phyloP scores from a whole-genome alignment of 2,113 vertebrate species.

The Atlantisia rogersi region DNA sequence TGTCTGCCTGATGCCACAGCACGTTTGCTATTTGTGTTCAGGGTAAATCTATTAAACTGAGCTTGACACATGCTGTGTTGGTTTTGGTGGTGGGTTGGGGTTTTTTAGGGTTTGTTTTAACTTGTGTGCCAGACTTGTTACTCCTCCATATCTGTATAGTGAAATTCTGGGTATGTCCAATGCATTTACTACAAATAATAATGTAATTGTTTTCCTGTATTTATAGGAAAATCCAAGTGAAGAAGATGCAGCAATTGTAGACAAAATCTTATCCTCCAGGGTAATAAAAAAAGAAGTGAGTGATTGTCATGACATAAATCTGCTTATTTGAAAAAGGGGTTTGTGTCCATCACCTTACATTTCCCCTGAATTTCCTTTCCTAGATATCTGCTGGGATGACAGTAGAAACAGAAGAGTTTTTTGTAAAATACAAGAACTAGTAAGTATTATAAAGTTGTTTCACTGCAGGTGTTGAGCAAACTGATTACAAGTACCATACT shows the following conservation, averaged over 20 bases:
- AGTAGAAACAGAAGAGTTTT: slow-evolving; percentile 94
- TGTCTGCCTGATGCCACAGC: neutral
- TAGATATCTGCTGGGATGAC: slow-evolving; percentile 89
- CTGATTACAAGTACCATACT: neutral
- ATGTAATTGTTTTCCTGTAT: neutral
- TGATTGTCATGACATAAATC: neutral
- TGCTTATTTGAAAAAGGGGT: neutral
- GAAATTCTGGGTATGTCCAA: neutral
- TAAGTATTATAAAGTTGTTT: slow-evolving; percentile 76
- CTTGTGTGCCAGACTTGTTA: neutral
- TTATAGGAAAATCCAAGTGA: slow-evolving; percentile 95
- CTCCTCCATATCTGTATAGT: neutral
- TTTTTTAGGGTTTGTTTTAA: neutral
- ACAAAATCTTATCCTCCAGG: slow-evolving; percentile 95
- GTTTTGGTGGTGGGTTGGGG: neutral
- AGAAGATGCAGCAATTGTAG: slow-evolving; percentile 97
- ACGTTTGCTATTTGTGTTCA: neutral
- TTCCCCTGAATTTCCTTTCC: slow-evolving; percentile 39
- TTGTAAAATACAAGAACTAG: slow-evolving; percentile 99
- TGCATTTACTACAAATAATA: neutral
- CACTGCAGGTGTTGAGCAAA: neutral
- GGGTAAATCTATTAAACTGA: neutral
- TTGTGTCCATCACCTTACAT: neutral
- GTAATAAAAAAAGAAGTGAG: slow-evolving; percentile 94
- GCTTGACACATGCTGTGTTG: neutral